Evolutionary conservation across 2,888 invertebrate species (phyloP), one percentile per base, ranked within the genome.

Genomic region (Dexiosoma caninum): DNA sequence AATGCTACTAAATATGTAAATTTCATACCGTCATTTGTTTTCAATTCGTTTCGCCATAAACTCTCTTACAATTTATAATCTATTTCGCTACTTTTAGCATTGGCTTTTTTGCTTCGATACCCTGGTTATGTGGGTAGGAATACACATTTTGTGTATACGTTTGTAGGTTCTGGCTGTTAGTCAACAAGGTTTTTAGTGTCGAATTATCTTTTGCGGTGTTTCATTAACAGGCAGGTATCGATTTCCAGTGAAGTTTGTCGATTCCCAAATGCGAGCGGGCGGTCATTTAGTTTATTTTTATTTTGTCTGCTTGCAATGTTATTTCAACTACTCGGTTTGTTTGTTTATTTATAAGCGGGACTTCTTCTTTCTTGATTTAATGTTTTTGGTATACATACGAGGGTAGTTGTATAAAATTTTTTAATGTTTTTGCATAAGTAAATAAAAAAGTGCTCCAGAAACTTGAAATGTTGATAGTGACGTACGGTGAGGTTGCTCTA

Each of bases 211-310:
- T 59, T 79, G 79, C 37, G 70, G 79, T 75, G 75, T 37, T 75
- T 70, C 59, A 64, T 60, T 70, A 66, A 60, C 64, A 79, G 70
- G 57, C 42, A 32, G 55, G 37, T 79, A 79, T 79, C 74, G 59
- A 75, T 53, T 79, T 79, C 59, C 59, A 79, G 14, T 37, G 70
- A 79, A 79, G 66, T 75, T 64, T 75, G 70, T 75, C 30, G 57
- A 66, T 70, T 70, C 53, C 44, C 64, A 70, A 59, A 35, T 44
- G 51, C 57, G 59, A 69, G 66, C 64, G 66, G 57, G 69, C 62
- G 74, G 67, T 53, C 60, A n/a, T 27, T 67, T 37, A 23, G n/a
- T 64, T 67, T 37, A 23, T 10, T 64, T 19, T 10, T 44, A 44
- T 42, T 37, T 44, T 7, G 69, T 55, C 42, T 32, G n/a, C 1